Evolutionary conservation across 2,797 vertebrate species (phyloP).

Genomic region (Crocidura indochinensis): DNA sequence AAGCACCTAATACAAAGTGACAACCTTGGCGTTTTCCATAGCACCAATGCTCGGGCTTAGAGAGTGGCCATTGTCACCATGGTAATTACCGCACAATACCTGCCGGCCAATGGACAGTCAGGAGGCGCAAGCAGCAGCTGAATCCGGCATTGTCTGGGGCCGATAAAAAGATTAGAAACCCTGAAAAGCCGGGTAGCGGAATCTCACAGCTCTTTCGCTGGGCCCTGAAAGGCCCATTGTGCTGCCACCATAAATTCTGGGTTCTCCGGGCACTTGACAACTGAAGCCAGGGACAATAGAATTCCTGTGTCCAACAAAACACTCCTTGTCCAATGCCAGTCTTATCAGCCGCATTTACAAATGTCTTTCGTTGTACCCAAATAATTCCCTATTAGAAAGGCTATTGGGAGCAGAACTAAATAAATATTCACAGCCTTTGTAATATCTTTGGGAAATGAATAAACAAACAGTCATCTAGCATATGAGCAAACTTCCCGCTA

Average conservation of each 20-base stretch:
- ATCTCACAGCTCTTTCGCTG: slow-evolving; percentile 93
- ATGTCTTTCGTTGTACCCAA: slow-evolving; percentile 94
- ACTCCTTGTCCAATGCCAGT: slow-evolving; percentile 92
- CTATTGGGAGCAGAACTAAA: slow-evolving; percentile 92
- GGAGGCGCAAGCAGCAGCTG: slow-evolving; percentile 90
- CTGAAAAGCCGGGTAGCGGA: slow-evolving; percentile 93
- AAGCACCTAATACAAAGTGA: slow-evolving; percentile 87
- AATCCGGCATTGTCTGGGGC: slow-evolving; percentile 93
- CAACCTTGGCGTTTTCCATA: slow-evolving; percentile 84
- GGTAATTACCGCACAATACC: slow-evolving; percentile 89
- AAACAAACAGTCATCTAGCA: slow-evolving; percentile 84
- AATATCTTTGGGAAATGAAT: slow-evolving; percentile 89
- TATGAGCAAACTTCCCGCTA: slow-evolving; percentile 76
- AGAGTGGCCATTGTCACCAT: slow-evolving; percentile 88
- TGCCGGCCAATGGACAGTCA: slow-evolving; percentile 89
- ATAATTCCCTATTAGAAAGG: slow-evolving; percentile 92
- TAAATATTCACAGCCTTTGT: slow-evolving; percentile 92
- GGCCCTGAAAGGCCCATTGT: slow-evolving; percentile 94
- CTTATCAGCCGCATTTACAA: slow-evolving; percentile 95
- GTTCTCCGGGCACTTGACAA: slow-evolving; percentile 95
- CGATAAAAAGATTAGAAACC: slow-evolving; percentile 94
- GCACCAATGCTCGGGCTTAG: slow-evolving; percentile 64
- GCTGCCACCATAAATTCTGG: slow-evolving; percentile 93
- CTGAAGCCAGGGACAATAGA: slow-evolving; percentile 93
- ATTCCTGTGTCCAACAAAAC: slow-evolving; percentile 95